A percentile compares a stretch with the other conserved stretches of the same genome.
Conservation (phyloP, 1,140 invertebrate genomes). For the Dendrolimus punctatus region DNA sequence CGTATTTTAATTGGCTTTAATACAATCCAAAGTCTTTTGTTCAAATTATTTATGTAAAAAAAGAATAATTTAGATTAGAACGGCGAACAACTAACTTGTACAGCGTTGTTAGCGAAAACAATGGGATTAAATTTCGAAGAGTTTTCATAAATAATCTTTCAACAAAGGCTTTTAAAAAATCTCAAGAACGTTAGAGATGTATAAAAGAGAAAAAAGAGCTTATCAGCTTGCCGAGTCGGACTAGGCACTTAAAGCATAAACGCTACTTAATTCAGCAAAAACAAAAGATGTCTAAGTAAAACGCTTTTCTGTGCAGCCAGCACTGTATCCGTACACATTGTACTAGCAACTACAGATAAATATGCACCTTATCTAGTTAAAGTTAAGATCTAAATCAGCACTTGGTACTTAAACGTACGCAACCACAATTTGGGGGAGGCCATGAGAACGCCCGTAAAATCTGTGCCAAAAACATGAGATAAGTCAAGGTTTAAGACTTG, state of each 20-base stretch:
- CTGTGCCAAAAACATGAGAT: conserved; percentile 7
- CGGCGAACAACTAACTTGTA: too few species aligned
- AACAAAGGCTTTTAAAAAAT: conserved; percentile 15
- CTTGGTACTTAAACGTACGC: not conserved
- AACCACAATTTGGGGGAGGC: conserved; percentile 3
- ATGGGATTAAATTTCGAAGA: conserved; percentile 10
- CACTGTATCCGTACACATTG: conserved; percentile 21
- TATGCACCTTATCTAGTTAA: not conserved
- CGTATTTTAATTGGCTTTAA: too few species aligned
- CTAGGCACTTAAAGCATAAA: conserved; percentile 45
- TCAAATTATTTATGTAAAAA: too few species aligned
- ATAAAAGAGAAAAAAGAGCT: conserved; percentile 34
- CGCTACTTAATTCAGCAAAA: conserved; percentile 53
- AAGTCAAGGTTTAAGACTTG: not conserved
- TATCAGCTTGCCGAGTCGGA: conserved; percentile 39
- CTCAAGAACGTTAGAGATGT: conserved; percentile 28
- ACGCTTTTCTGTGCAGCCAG: conserved; percentile 29
- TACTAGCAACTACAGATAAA: not conserved
- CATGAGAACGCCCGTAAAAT: conserved; percentile 5
- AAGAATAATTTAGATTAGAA: too few species aligned
- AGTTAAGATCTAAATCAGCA: conserved; percentile 2
- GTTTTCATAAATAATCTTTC: conserved; percentile 15
- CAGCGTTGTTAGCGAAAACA: conserved; percentile 1
- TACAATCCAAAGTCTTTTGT: too few species aligned
- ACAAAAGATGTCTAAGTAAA: conserved; percentile 45